Conservation (phyloP, 2,797 vertebrate genomes). For the Gadopsis bispinosus region DNA sequence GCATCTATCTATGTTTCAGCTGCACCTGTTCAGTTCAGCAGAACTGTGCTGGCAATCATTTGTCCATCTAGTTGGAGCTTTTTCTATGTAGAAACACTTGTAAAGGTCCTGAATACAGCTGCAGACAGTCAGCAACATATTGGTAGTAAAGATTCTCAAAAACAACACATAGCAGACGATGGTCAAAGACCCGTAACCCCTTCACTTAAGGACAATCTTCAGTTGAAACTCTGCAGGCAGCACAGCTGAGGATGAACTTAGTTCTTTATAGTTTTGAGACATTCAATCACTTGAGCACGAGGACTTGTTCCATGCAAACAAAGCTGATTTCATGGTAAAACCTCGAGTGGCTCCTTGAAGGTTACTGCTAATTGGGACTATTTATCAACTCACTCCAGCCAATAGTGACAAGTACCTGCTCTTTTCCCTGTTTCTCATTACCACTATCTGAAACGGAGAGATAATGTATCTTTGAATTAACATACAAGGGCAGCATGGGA, state of each 20-base stretch:
- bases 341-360: conserved; percentile 78
- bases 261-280: conserved; percentile 31
- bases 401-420: conserved; percentile 83
- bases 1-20: no score
- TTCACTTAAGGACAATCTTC: background rate
- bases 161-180: background rate
- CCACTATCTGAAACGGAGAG: conserved; percentile 79
- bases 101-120: background rate
- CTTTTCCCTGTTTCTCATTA: conserved; percentile 83
- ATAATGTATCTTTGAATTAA: conserved; percentile 72
- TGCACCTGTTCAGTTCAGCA: no score
- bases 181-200: background rate
- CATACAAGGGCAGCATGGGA: conserved; percentile 61
- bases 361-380: conserved; percentile 84
- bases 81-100: background rate
- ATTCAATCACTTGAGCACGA: conserved; percentile 41
- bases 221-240: conserved; percentile 1
- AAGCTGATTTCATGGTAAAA: conserved; percentile 62
- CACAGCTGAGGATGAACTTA: background rate
- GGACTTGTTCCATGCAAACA: conserved; percentile 65
- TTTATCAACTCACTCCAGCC: conserved; percentile 81
- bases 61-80: no score
- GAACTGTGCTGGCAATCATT: no score
- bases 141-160: background rate
- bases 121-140: background rate